Evolutionary conservation across 2,113 vertebrate genomes (phyloP).

Genomic region (Sorex fumeus): DNA sequence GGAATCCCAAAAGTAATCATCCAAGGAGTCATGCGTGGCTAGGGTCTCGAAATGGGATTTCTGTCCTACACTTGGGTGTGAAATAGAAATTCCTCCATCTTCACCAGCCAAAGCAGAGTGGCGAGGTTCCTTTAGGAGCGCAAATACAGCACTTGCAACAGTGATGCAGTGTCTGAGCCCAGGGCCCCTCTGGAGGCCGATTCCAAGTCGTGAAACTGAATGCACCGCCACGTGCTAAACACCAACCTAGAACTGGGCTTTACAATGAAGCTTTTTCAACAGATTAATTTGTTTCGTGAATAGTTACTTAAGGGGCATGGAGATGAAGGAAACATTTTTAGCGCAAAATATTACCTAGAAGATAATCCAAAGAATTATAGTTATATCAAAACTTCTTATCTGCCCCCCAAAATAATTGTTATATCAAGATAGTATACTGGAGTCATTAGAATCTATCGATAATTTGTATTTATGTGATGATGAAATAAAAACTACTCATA

Average conservation of each 20-base stretch:
- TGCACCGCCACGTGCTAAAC: background rate
- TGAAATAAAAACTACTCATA: constrained; percentile 62
- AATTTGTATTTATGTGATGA: constrained; percentile 54
- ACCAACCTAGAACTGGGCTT: constrained; percentile 9
- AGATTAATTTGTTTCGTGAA: constrained; percentile 45
- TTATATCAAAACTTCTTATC: too few relatives aligned
- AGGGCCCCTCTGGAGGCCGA: background rate
- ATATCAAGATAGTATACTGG: constrained; percentile 49
- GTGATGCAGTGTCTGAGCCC: background rate
- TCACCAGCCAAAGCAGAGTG: constrained; percentile 83
- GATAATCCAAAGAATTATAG: constrained; percentile 27
- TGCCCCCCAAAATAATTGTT: background rate
- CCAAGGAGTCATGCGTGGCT: constrained; percentile 11
- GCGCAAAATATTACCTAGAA: constrained; percentile 11
- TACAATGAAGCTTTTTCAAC: constrained; percentile 47
- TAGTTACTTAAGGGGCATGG: constrained; percentile 46
- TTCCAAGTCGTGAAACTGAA: background rate
- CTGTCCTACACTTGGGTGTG: constrained; percentile 26
- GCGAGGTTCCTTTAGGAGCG: constrained; percentile 53
- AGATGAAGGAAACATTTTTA: constrained; percentile 62
- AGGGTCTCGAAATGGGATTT: constrained; percentile 64
- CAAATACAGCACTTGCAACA: constrained; percentile 68
- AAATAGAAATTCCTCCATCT: constrained; percentile 73
- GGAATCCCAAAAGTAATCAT: constrained; percentile 52
- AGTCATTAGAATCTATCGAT: constrained; percentile 40